Conservation (phyloP, 2,113 vertebrate species). For the Leptobrachium ailaonicum region DNA sequence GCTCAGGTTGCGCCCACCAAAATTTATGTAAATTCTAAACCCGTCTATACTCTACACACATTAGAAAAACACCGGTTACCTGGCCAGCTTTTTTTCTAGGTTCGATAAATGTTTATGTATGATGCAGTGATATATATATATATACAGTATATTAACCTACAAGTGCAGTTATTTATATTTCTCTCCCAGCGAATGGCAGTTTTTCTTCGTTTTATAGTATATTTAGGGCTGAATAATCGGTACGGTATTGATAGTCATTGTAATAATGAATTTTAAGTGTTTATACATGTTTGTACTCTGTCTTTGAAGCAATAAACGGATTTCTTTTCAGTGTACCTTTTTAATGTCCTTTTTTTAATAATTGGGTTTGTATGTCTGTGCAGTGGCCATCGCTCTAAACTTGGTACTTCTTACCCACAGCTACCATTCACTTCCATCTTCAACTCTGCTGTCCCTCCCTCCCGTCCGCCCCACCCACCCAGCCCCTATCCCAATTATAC, state of each 20-base stretch:
- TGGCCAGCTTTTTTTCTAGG: too few species aligned
- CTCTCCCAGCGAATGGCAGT: background rate
- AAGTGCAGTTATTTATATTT: background rate
- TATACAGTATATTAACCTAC: background rate
- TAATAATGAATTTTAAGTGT: background rate
- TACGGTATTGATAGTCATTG: background rate
- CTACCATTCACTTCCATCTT: too few species aligned
- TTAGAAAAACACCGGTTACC: background rate
- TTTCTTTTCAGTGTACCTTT: background rate
- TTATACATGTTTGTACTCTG: background rate
- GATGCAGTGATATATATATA: background rate
- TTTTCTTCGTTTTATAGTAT: background rate
- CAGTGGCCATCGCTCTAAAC: too few species aligned
- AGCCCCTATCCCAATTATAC: too few species aligned
- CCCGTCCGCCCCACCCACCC: too few species aligned
- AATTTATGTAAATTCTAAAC: too few species aligned
- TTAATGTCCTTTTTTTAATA: too few species aligned
- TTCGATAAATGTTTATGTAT: background rate
- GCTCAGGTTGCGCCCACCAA: too few species aligned
- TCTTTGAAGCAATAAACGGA: background rate
- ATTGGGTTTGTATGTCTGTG: too few species aligned
- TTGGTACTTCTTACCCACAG: too few species aligned
- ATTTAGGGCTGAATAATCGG: background rate
- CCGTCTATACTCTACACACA: background rate
- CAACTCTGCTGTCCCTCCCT: too few species aligned